Evolutionary conservation across 2,113 vertebrate species (phyloP).

Genomic region (Dolichotis patagonum): DNA sequence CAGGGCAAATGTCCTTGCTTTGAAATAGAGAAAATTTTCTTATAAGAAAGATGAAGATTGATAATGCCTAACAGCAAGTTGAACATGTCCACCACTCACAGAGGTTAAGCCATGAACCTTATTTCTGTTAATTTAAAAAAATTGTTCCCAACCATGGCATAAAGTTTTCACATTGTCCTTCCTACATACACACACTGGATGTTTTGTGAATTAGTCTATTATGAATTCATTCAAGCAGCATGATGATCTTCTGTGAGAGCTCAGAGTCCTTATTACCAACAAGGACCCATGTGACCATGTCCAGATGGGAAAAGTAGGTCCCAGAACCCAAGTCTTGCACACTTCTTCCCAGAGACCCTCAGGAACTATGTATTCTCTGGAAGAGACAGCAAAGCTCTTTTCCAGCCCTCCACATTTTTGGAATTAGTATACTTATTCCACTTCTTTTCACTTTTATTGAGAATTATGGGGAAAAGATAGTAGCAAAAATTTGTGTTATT

Average conservation of each 20-base stretch:
- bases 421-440: neutral
- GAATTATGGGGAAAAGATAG: neutral
- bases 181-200: neutral
- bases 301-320: neutral
- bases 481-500: slow-evolving; percentile 23
- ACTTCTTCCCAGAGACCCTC: neutral
- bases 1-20: neutral
- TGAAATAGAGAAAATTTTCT: neutral
- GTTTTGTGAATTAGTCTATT: neutral
- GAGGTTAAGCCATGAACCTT: neutral
- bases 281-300: no score
- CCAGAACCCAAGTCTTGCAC: neutral
- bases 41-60: neutral
- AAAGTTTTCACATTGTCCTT: neutral
- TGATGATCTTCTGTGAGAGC: neutral
- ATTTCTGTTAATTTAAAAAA: slow-evolving; percentile 7
- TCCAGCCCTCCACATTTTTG: neutral
- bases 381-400: neutral
- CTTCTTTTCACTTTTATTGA: neutral
- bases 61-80: neutral
- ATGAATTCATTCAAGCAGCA: neutral
- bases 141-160: neutral
- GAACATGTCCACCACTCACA: neutral
- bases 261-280: neutral
- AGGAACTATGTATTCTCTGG: neutral